These are phyloP conservation scores for Trissoscelio sp. DNA, from an alignment of 2,888 invertebrate genomes.

Conservation along the genomic window DNA sequence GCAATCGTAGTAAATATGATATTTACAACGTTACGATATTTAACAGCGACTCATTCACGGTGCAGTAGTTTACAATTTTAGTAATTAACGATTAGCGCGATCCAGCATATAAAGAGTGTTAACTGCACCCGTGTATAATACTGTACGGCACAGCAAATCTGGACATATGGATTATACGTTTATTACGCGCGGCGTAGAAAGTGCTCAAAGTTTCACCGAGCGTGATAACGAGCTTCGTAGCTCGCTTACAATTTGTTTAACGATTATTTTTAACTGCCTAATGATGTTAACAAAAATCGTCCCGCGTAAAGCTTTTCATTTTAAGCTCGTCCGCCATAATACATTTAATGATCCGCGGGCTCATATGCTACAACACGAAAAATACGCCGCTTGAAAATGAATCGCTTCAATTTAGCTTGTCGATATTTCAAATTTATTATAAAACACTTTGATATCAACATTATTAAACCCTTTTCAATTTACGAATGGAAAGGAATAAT, in stretches of 20 bases:
- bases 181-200: constrained; percentile 17
- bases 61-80: constrained; percentile 16
- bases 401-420: no score
- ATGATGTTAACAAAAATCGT: constrained; percentile 25
- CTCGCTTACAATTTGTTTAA: constrained; percentile 14
- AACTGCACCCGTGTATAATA: constrained; percentile 2
- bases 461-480: no score
- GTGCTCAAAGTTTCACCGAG: constrained; percentile 20
- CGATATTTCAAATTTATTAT: no score
- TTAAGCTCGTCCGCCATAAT: not conserved
- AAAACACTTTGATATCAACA: no score
- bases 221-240: constrained; percentile 29
- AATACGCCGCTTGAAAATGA: no score
- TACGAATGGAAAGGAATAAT: no score
- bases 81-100: constrained; percentile 50
- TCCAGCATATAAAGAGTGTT: constrained; percentile 24
- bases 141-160: no score
- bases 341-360: no score
- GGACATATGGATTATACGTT: constrained; percentile 16
- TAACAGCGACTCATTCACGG: no score
- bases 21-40: no score
- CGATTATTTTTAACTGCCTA: constrained; percentile 27
- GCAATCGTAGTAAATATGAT: no score
- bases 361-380: no score
- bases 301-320: not conserved